Evolutionary conservation across 2,113 vertebrate species (phyloP).

Genomic region (Coracopsis vasa): DNA sequence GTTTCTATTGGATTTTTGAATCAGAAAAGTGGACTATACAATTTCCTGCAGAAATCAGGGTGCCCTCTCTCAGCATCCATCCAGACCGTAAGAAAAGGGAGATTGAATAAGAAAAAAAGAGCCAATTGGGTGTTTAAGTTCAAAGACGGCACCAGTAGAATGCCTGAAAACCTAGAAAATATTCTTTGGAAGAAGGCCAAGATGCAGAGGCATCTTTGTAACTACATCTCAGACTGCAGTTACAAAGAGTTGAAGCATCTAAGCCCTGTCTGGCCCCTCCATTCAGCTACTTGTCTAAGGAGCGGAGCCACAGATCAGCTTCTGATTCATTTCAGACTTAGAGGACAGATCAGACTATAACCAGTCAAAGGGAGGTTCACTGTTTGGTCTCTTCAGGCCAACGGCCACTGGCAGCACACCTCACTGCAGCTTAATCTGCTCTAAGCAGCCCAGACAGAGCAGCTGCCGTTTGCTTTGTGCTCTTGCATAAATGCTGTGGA

Average conservation of each 20-base stretch:
- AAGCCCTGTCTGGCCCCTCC: neutral
- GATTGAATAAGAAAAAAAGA: neutral
- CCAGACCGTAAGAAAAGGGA: neutral
- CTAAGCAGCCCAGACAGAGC: neutral
- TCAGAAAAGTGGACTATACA: fast-evolving
- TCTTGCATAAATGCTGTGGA: neutral
- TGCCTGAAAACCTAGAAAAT: neutral
- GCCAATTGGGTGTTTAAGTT: neutral
- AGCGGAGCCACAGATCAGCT: neutral
- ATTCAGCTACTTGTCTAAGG: neutral
- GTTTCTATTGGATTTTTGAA: neutral
- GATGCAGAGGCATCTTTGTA: neutral
- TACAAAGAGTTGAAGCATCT: fast-evolving
- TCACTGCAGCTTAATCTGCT: neutral
- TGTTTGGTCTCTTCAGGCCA: neutral
- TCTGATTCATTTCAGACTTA: neutral
- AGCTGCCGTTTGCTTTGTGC: neutral
- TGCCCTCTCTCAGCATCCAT: neutral
- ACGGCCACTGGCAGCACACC: neutral
- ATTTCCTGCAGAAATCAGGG: neutral
- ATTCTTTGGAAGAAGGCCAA: neutral
- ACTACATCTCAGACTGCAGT: neutral
- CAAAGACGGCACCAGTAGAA: neutral
- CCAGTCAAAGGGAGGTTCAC: neutral
- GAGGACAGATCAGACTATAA: neutral